Conservation (phyloP, 1,140 invertebrate species). For the Temnothorax nylanderi region DNA sequence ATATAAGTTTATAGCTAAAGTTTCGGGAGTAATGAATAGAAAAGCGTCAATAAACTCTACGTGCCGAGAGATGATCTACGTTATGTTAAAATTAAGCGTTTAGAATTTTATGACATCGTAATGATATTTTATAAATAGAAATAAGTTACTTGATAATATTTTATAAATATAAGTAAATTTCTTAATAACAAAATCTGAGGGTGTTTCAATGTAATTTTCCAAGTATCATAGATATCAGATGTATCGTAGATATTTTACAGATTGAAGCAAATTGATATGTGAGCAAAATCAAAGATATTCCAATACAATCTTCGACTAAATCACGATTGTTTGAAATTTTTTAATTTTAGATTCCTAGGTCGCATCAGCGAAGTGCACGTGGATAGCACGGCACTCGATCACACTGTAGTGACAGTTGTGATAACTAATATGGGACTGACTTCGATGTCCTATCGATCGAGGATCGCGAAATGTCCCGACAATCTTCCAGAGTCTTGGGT, state of each 20-base stretch:
- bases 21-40: not conserved
- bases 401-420: constrained; percentile 81
- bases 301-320: not conserved
- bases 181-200: not conserved
- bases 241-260: not conserved
- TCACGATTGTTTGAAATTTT: not conserved
- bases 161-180: constrained; percentile 2
- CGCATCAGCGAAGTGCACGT: constrained; percentile 83
- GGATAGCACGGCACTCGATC: constrained; percentile 79
- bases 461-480: constrained; percentile 82
- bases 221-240: not conserved
- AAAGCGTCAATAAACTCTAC: not conserved
- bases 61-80: not conserved
- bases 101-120: not conserved
- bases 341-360: constrained; percentile 72
- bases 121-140: constrained; percentile 7
- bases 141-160: not conserved
- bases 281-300: not conserved
- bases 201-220: not conserved
- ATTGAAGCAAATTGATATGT: not conserved
- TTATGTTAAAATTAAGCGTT: not conserved
- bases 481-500: constrained; percentile 81
- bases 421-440: constrained; percentile 83
- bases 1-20: not conserved
- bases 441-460: constrained; percentile 79